Percentiles rank a stretch among this genome's conserved stretches.
Conservation (phyloP, 2,888 invertebrate genomes). For the Caenorhabditis wallacei region DNA sequence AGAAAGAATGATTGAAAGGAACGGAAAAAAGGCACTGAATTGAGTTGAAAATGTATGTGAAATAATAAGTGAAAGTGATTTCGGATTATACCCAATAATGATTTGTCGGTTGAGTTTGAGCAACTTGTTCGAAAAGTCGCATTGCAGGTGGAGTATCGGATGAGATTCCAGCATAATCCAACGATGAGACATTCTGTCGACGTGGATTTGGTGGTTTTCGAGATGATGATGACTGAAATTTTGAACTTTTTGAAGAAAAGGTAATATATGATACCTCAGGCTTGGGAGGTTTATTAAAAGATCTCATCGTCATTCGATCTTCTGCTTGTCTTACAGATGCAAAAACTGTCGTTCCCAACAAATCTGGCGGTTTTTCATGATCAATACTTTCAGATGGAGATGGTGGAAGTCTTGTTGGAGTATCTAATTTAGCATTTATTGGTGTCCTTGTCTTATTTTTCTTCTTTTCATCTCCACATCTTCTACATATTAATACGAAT, state of each 20-base stretch:
- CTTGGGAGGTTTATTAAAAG: constrained; percentile 48
- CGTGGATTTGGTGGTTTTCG: constrained; percentile 44
- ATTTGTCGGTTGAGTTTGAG: constrained; percentile 62
- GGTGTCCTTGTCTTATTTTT: constrained; percentile 38
- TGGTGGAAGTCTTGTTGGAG: constrained; percentile 59
- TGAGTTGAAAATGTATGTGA: not conserved
- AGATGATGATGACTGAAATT: constrained; percentile 17
- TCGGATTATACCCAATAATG: constrained; percentile 67
- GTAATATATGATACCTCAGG: constrained; percentile 24
- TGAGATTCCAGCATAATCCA: constrained; percentile 72
- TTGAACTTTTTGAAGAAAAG: not conserved
- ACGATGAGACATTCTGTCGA: constrained; percentile 52
- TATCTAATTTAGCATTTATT: constrained; percentile 44
- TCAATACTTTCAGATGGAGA: constrained; percentile 57
- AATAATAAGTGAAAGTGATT: constrained; percentile 18
- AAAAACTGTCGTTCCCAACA: constrained; percentile 77
- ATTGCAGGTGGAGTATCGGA: constrained; percentile 72
- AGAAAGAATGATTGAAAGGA: constrained; percentile 24
- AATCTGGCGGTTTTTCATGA: constrained; percentile 59
- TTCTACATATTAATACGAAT: constrained; percentile 51
- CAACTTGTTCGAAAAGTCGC: constrained; percentile 73
- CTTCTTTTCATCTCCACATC: constrained; percentile 53
- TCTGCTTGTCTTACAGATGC: constrained; percentile 69
- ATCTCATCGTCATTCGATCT: constrained; percentile 59
- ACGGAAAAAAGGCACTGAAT: constrained; percentile 28